A percentile compares a stretch with the other conserved stretches of the same genome.
Conservation (phyloP, 2,797 vertebrate genomes). For the Lerista edwardsae region DNA sequence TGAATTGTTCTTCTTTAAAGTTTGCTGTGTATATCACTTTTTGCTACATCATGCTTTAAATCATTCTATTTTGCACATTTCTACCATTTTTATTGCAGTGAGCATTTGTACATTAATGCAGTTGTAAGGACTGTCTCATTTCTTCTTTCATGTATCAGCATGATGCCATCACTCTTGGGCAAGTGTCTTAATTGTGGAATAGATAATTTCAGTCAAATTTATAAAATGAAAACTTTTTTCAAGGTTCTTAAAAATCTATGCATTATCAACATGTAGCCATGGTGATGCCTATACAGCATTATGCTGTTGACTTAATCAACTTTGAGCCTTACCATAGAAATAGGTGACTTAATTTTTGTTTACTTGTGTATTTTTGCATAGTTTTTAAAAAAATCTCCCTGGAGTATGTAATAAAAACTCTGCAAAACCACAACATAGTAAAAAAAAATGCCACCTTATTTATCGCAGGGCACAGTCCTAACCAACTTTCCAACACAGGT, state of each 20-base stretch:
- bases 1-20: not conserved
- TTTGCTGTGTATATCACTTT: not conserved
- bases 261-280: not conserved
- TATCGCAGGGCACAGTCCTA: too few relatives aligned
- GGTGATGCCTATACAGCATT: too few relatives aligned
- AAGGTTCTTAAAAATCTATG: too few relatives aligned
- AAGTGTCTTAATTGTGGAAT: not conserved
- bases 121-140: not conserved
- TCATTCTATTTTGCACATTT: not conserved
- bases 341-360: constrained; percentile 54
- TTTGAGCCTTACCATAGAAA: constrained; percentile 53
- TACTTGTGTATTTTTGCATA: constrained; percentile 73
- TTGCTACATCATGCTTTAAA: not conserved
- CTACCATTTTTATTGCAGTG: not conserved
- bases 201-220: not conserved
- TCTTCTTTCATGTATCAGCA: not conserved
- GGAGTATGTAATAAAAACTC: constrained; percentile 64
- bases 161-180: not conserved
- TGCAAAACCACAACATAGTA: constrained; percentile 73
- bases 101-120: not conserved
- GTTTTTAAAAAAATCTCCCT: constrained; percentile 62
- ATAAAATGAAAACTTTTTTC: not conserved
- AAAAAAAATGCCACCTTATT: constrained; percentile 64
- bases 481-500: too few relatives aligned
- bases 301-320: too few relatives aligned